A percentile compares a stretch with the other conserved stretches of the same genome.
Evolutionary conservation across 2,113 vertebrate species (phyloP).

Genomic region (Oreocharis arfaki): DNA sequence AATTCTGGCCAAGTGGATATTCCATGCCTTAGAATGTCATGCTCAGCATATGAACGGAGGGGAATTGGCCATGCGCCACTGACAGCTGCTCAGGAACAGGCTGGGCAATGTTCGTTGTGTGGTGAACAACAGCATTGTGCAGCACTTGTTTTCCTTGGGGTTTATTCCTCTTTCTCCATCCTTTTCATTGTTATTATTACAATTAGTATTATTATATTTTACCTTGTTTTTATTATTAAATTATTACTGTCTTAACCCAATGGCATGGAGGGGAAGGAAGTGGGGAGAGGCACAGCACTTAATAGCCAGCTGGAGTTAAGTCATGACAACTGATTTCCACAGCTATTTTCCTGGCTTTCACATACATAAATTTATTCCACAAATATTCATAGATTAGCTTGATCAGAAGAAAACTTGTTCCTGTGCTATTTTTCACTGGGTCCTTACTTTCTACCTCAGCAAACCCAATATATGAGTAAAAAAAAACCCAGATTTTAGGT

Average conservation of each 20-base stretch:
- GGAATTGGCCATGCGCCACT: fast-evolving
- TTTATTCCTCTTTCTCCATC: not conserved
- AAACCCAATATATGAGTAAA: not conserved
- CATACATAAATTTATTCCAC: not conserved
- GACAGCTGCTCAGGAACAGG: not conserved
- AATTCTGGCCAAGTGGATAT: too few species aligned
- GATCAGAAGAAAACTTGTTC: not conserved
- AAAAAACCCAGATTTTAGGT: not conserved
- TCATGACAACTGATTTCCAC: not conserved
- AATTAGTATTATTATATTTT: not conserved
- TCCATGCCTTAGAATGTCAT: not conserved
- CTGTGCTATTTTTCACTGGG: not conserved
- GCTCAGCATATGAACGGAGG: not conserved
- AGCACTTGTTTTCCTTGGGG: not conserved
- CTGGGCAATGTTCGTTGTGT: not conserved
- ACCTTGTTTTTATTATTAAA: not conserved
- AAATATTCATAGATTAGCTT: not conserved
- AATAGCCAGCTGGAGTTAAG: not conserved
- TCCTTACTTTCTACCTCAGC: not conserved
- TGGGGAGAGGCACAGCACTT: fast-evolving
- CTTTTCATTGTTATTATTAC: not conserved
- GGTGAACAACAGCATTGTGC: not conserved
- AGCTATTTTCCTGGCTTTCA: not conserved
- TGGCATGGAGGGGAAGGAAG: fast-evolving
- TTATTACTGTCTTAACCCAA: not conserved